A percentile compares a stretch with the other conserved stretches of the same genome.
Evolutionary conservation across 2,113 vertebrate genomes (phyloP).

Genomic region (Oreamnos americanus): DNA sequence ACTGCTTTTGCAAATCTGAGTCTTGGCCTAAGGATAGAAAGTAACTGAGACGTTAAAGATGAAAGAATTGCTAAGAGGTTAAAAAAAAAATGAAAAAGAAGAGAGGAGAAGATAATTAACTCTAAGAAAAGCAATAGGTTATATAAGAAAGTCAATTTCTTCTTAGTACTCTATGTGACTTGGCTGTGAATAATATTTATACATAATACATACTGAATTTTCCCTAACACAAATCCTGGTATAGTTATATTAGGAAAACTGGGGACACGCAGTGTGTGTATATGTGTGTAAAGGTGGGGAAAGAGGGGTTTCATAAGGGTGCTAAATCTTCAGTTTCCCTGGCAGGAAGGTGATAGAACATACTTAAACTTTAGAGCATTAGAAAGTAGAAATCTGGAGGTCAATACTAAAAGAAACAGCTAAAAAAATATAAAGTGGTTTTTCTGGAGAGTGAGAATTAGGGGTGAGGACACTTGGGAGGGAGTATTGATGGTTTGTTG

Average conservation of each 20-base stretch:
- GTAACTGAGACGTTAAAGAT: neutral
- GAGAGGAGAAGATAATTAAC: neutral
- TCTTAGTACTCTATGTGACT: neutral
- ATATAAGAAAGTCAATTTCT: conserved; percentile 19
- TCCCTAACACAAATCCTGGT: neutral
- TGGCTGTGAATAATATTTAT: conserved; percentile 4
- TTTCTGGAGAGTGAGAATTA: neutral
- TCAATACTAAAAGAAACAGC: neutral
- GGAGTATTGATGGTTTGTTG: neutral
- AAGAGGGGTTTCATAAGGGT: neutral
- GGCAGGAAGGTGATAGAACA: neutral
- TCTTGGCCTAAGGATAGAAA: neutral
- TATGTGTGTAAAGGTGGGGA: neutral
- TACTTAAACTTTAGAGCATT: neutral
- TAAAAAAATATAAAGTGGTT: neutral
- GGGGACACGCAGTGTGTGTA: neutral
- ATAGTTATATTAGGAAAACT: neutral
- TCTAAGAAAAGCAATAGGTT: conserved; percentile 23
- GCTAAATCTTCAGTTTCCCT: neutral
- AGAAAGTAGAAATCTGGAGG: neutral
- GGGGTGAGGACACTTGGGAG: neutral
- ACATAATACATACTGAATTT: conserved; percentile 17
- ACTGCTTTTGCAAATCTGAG: neutral
- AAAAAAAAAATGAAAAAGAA: conserved; percentile 41
- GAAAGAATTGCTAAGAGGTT: neutral